Conservation (phyloP, 2,797 vertebrate species). For the Sebastes matsubarae region DNA sequence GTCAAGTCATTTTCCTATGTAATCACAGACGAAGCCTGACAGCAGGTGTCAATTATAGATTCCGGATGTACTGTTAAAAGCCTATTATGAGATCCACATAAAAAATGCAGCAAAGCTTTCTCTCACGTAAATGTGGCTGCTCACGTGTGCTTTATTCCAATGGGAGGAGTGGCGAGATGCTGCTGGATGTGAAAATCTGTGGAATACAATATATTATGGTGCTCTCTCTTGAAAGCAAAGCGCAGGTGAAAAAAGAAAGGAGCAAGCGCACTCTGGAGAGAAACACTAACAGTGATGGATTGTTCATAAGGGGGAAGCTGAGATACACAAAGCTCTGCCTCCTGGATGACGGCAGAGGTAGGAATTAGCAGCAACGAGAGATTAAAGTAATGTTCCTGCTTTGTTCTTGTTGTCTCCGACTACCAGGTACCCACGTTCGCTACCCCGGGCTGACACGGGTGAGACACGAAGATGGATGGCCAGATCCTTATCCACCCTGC, state of each 20-base stretch:
- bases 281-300: slow-evolving; percentile 80
- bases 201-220: slow-evolving; percentile 45
- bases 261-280: slow-evolving; percentile 58
- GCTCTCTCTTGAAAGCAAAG: slow-evolving; percentile 53
- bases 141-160: slow-evolving; percentile 31
- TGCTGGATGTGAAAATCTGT: slow-evolving; percentile 32
- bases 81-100: slow-evolving; percentile 51
- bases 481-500: slow-evolving; percentile 74
- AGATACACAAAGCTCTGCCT: slow-evolving; percentile 70
- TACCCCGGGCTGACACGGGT: slow-evolving; percentile 59
- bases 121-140: slow-evolving; percentile 3
- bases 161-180: slow-evolving; percentile 16
- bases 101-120: slow-evolving; percentile 38
- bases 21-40: slow-evolving; percentile 59
- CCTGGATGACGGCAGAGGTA: slow-evolving; percentile 62
- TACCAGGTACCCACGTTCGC: slow-evolving; percentile 66
- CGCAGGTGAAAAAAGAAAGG: slow-evolving; percentile 45
- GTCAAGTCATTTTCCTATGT: slow-evolving; percentile 69
- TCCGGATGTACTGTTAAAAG: slow-evolving; percentile 53
- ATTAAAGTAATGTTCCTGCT: slow-evolving; percentile 77
- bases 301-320: slow-evolving; percentile 71
- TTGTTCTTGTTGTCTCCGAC: slow-evolving; percentile 74
- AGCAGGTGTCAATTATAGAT: slow-evolving; percentile 73
- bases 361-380: slow-evolving; percentile 71
- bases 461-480: slow-evolving; percentile 78